These are phyloP conservation scores for Agrilus cyanescens DNA, from an alignment of 2,888 invertebrate genomes.

Conservation along the genomic window DNA sequence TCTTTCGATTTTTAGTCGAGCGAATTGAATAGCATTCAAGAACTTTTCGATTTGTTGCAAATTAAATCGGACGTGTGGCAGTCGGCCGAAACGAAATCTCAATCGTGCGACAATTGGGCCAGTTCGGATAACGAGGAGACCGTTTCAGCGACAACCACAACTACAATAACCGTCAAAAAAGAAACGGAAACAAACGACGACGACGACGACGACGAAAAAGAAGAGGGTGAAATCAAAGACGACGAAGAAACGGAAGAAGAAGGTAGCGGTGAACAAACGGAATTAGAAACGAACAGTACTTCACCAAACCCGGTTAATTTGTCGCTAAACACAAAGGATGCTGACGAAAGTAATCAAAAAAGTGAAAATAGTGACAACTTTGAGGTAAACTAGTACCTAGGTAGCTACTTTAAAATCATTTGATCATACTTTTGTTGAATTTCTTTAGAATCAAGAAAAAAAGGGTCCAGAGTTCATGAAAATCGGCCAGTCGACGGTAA, in stretches of 20 bases:
- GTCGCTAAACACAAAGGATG: slow-evolving; percentile 33
- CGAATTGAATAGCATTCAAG: slow-evolving; percentile 73
- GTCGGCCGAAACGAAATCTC: slow-evolving; percentile 33
- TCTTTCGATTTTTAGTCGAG: slow-evolving; percentile 46
- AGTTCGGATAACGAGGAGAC: slow-evolving; percentile 11
- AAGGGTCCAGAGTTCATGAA: slow-evolving; percentile 40
- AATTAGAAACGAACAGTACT: slow-evolving; percentile 49
- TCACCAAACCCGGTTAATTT: slow-evolving; percentile 77
- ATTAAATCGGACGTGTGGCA: slow-evolving; percentile 74
- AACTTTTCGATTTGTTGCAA: slow-evolving; percentile 69
- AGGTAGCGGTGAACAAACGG: slow-evolving; percentile 27
- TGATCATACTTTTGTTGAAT: background rate
- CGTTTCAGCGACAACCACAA: slow-evolving; percentile 28
- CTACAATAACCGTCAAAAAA: slow-evolving; percentile 26
- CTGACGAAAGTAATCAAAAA: slow-evolving; percentile 31
- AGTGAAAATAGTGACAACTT: slow-evolving; percentile 26
- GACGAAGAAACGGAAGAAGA: slow-evolving; percentile 37
- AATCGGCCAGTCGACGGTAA: slow-evolving; percentile 48
- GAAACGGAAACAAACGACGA: slow-evolving; percentile 31
- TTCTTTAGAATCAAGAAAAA: slow-evolving; percentile 25
- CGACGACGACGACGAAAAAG: slow-evolving; percentile 35
- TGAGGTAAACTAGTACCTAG: slow-evolving; percentile 23
- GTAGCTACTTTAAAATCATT: too few relatives aligned
- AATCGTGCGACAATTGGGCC: slow-evolving; percentile 34
- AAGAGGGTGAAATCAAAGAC: slow-evolving; percentile 39